Base-by-base conservation (phyloP, 2,888 invertebrate genomes). In the Acleris literana region DNA sequence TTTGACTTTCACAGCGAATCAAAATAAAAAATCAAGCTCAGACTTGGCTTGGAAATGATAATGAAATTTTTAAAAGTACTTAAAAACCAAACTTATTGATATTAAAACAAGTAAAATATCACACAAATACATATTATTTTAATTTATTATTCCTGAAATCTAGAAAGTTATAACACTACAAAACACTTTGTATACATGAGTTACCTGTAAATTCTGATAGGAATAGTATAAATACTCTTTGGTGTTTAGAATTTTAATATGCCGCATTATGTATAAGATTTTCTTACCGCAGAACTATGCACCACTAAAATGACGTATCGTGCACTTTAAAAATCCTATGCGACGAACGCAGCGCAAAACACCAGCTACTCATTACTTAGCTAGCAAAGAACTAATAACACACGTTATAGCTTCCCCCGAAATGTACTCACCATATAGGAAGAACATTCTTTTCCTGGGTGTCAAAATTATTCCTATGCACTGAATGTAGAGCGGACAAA, bases 401-500 rank as follows among this genome's bases (percentile, higher is more conserved):
- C 64, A 22, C 51, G 69, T 71, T 69, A 74, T 70, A 74, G 68
- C 72, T 70, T 63, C 54, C 18, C 59, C 58, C 44, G 60, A 51
- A 58, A 73, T 71, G 74, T 76, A 84, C 90, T 86, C 75, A 90
- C 88, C 85, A 80, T 82, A 78, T 83, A 88, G 86, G 86, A 88
- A 87, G 84, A 83, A 83, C 85, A 89, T 86, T 81, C 82, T 89
- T 86, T 89, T 88, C 84, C 87, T 87, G 87, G 87, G 83, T 83
- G 91, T 88, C 88, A 88, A 88, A 90, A 86, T 87, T 87, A 87
- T 86, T 88, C 81, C 86, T 86, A 85, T 88, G 86, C 85, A 87
- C 89, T 78, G 83, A 87, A 92, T 87, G 85, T 91, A 86, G 92
- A 89, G 87, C 88, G 84, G 91, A 88, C 93, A 87, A 88, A 92